These are phyloP conservation scores for Aphidius gifuensis DNA, from an alignment of 1,140 invertebrate genomes.

Conservation along the genomic window DNA sequence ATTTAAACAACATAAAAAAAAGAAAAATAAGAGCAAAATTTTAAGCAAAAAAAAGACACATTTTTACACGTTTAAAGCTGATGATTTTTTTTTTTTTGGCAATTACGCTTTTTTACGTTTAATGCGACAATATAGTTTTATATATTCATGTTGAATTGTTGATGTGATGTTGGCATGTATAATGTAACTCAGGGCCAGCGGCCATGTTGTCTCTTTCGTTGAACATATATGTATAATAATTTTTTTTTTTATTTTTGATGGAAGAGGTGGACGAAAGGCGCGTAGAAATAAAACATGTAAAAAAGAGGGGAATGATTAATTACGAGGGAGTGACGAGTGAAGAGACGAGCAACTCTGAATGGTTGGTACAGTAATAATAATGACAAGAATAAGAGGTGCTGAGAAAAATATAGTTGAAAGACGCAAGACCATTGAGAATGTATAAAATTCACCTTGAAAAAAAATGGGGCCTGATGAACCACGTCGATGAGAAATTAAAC, in stretches of 20 bases:
- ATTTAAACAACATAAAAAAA: too few species aligned
- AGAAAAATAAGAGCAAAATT: too few species aligned
- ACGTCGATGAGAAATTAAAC: slow-evolving; percentile 24
- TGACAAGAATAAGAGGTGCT: neutral
- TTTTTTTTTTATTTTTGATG: neutral
- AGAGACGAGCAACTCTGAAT: slow-evolving; percentile 30
- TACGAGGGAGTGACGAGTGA: slow-evolving; percentile 50
- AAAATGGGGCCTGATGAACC: slow-evolving; percentile 26
- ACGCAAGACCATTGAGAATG: slow-evolving; percentile 24
- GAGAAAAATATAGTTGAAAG: neutral
- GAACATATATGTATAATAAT: slow-evolving; percentile 25
- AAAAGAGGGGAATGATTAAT: slow-evolving; percentile 52
- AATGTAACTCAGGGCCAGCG: slow-evolving; percentile 29
- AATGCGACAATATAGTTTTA: too few species aligned
- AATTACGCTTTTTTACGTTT: too few species aligned
- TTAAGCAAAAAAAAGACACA: too few species aligned
- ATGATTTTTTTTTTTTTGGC: too few species aligned
- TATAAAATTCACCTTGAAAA: slow-evolving; percentile 29
- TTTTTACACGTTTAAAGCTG: too few species aligned
- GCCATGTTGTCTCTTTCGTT: slow-evolving; percentile 45
- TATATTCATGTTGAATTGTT: too few species aligned
- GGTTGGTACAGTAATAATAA: slow-evolving; percentile 7
- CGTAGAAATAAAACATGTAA: slow-evolving; percentile 26
- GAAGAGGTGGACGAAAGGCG: slow-evolving; percentile 26
- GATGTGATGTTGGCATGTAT: too few species aligned